phyloP scores from a whole-genome alignment of 2,113 vertebrate species.

The Chamaetylas fuelleborni region DNA sequence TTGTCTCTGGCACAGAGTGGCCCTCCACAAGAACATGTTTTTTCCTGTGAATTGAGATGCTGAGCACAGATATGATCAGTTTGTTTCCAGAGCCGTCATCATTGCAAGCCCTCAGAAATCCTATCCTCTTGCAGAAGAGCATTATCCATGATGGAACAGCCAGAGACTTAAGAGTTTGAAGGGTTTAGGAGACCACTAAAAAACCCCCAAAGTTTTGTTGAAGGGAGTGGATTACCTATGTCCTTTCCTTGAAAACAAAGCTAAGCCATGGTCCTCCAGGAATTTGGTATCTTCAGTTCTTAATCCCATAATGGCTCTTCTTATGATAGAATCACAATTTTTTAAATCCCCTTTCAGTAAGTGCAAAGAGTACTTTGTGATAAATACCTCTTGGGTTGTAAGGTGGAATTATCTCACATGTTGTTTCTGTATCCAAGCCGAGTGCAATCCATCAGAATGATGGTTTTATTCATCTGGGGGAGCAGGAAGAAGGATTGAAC shows the following conservation, averaged over 20 bases:
- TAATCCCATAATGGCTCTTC: neutral
- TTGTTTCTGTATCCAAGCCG: neutral
- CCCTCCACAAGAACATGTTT: neutral
- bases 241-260: neutral
- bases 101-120: neutral
- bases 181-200: neutral
- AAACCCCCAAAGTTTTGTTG: neutral
- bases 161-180: neutral
- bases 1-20: neutral
- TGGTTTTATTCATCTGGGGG: neutral
- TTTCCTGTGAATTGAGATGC: neutral
- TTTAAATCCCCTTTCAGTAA: neutral
- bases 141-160: neutral
- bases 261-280: neutral
- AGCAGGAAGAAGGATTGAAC: neutral
- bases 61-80: neutral
- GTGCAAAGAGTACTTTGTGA: neutral
- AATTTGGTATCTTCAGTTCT: neutral
- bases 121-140: neutral
- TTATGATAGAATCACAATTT: neutral
- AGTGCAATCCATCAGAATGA: neutral
- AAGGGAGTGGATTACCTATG: neutral
- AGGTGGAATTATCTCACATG: neutral
- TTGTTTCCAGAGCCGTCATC: neutral
- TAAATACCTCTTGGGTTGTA: neutral